Evolutionary conservation across 2,113 vertebrate genomes (phyloP), one percentile per base, ranked within the genome.

Genomic region (Campylorhamphus procurvoides): DNA sequence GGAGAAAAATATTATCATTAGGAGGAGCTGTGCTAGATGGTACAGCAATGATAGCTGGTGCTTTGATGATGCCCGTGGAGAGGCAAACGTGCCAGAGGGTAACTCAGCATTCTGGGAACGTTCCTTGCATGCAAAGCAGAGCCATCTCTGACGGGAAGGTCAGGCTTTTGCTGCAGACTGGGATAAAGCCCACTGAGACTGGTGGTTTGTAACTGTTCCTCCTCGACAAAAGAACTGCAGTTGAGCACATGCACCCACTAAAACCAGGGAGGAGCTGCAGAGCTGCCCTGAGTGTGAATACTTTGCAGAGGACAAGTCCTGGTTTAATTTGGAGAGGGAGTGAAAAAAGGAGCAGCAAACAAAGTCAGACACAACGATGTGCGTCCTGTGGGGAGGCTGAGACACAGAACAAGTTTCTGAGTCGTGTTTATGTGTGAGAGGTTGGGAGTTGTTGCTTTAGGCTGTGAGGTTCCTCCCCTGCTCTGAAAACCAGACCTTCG

Each of bases 1-100:
- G 4, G 50, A 89, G 80, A 72, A 95, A 94, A 93, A 92, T 86
- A 80, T 90, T 76, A 86, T 91, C 75, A 80, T 95, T 80, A 93
- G 84, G 67, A 96, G 67, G 67, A 86, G 67, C 63, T 79, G 84
- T 55, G 67, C 63, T 83, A 5, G 62, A 83, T 8, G 1, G 81
- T 10, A 11, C 3, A 55, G 94, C 78, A 82, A 28, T 8, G 72
- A 46, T 29, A 62, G 67, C 66, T 53, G 15, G 44, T 5, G 58
- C 66, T 95, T 66, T 55, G 71, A 29, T 73, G 53, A 13, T 63
- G 87, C 75, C 77, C 6, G 1, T 6, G 42, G 89, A 89, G 91
- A 87, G 66, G 77, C 6, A 33, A 68, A 68, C 0, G 4, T 64
- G 87, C 77, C 91, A 84, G 69, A 84, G 84, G 91, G 91, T 46